These are phyloP conservation scores for Pyrrhosoma nymphula DNA, from an alignment of 2,888 invertebrate genomes.

Conservation along the genomic window DNA sequence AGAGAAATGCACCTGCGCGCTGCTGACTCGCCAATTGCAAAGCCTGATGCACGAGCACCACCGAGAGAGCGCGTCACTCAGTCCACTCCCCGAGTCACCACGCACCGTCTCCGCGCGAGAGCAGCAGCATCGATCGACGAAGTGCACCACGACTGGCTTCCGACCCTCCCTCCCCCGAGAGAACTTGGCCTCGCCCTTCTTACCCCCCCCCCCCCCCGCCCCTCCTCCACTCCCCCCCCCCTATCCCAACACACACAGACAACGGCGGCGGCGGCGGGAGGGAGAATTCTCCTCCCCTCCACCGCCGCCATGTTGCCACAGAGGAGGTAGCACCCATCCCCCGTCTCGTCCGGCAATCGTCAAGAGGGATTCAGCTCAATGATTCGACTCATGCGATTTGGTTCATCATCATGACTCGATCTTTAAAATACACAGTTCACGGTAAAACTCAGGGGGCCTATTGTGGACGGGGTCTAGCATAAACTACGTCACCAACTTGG, in stretches of 20 bases:
- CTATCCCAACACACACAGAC: neutral
- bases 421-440: too few relatives aligned
- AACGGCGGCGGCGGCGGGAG: neutral
- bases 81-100: too few relatives aligned
- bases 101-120: too few relatives aligned
- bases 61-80: too few relatives aligned
- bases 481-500: too few relatives aligned
- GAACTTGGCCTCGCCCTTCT: conserved; percentile 48
- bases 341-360: neutral
- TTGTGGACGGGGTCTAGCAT: too few relatives aligned
- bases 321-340: neutral
- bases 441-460: too few relatives aligned
- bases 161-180: conserved; percentile 34
- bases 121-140: neutral
- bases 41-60: too few relatives aligned
- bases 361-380: too few relatives aligned
- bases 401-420: neutral
- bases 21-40: too few relatives aligned
- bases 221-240: neutral
- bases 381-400: too few relatives aligned
- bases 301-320: neutral
- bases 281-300: neutral
- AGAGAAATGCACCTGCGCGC: too few relatives aligned
- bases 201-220: neutral
- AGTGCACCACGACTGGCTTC: neutral